Evolutionary conservation across 2,113 vertebrate genomes (phyloP).

Genomic region (Callipepla squamata): DNA sequence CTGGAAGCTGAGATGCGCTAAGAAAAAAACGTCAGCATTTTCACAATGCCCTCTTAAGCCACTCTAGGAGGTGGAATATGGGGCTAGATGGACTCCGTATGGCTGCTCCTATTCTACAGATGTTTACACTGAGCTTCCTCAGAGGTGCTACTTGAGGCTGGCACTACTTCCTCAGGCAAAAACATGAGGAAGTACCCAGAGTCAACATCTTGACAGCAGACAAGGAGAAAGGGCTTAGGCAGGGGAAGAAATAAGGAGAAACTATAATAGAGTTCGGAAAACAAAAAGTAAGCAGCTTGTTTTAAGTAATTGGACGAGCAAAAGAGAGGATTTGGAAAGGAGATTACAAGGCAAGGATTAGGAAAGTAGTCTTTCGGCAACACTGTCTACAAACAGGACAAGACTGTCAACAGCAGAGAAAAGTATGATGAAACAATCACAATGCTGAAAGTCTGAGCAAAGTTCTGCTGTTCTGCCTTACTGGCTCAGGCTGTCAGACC

Average conservation of each 20-base stretch:
- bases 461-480: background rate
- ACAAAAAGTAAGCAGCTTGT: background rate
- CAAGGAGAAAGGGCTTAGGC: background rate
- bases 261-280: background rate
- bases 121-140: background rate
- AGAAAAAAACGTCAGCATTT: background rate
- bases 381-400: background rate
- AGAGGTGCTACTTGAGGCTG: background rate
- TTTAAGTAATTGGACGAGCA: background rate
- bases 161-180: background rate
- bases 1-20: background rate
- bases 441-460: background rate
- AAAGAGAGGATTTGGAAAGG: background rate
- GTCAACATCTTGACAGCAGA: background rate
- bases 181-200: background rate
- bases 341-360: background rate
- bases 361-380: background rate
- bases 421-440: rapidly evolving
- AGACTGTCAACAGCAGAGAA: background rate
- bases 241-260: background rate
- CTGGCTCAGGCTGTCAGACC: background rate
- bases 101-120: background rate
- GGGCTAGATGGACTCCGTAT: background rate
- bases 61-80: background rate
- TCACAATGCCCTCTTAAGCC: background rate